Evolutionary conservation across 2,888 invertebrate genomes (phyloP).

Genomic region (Clanis bilineata): DNA sequence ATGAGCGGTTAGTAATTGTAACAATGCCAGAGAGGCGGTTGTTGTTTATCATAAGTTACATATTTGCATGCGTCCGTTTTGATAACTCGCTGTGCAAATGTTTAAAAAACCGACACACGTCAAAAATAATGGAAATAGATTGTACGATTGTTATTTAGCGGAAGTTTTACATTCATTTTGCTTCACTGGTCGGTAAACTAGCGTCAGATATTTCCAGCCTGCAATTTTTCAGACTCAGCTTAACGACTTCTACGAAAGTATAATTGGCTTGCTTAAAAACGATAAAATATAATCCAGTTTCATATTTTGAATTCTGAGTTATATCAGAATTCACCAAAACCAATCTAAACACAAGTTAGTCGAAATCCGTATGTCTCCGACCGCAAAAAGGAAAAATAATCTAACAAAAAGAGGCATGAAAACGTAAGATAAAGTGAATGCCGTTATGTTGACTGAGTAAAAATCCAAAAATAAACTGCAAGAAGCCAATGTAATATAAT

Average conservation of each 20-base stretch:
- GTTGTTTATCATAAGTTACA: background rate
- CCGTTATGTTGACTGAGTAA: background rate
- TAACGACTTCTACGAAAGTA: background rate
- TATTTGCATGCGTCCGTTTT: background rate
- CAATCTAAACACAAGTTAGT: background rate
- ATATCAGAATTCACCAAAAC: too few species aligned
- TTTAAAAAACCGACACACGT: background rate
- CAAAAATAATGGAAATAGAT: background rate
- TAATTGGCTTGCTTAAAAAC: too few species aligned
- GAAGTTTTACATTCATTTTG: background rate
- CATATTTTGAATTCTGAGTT: too few species aligned
- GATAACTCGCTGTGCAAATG: background rate
- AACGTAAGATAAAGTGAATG: background rate
- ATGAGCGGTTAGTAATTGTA: background rate
- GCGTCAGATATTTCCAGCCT: background rate
- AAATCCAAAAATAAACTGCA: slow-evolving; percentile 8
- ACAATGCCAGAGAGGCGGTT: background rate
- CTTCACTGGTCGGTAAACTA: background rate
- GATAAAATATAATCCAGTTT: too few species aligned
- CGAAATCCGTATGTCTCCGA: too few species aligned
- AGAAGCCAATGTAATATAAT: slow-evolving; percentile 10
- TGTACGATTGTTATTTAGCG: background rate
- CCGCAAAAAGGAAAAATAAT: background rate
- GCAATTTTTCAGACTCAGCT: background rate
- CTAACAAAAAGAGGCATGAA: background rate